Evolutionary conservation across 2,888 invertebrate species (phyloP).

Genomic region (Philereme vetulata): DNA sequence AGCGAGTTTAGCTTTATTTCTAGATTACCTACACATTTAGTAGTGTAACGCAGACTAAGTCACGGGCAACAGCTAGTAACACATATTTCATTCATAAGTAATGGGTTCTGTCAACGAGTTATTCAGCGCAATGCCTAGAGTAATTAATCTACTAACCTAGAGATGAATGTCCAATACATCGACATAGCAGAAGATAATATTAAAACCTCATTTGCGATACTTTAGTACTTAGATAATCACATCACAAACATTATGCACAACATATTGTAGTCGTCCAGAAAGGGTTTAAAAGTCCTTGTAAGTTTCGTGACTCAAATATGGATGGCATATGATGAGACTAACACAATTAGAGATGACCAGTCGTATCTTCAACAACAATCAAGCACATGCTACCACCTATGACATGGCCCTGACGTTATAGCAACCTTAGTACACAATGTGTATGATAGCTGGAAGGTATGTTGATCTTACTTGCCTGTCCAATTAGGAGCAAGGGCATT

Average conservation of each 20-base stretch:
- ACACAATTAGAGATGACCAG: neutral
- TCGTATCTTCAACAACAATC: conserved; percentile 9
- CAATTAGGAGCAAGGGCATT: conserved; percentile 48
- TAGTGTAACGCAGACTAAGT: too few relatives aligned
- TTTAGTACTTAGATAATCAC: too few relatives aligned
- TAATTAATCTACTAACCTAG: conserved; percentile 11
- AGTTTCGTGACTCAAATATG: conserved; percentile 1
- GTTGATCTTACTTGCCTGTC: conserved; percentile 20
- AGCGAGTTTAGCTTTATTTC: too few relatives aligned
- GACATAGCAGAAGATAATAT: too few relatives aligned
- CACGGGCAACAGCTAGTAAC: too few relatives aligned
- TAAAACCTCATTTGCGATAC: too few relatives aligned
- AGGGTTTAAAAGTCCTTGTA: neutral
- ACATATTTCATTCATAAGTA: conserved; percentile 1
- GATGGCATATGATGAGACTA: neutral
- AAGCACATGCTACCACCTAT: conserved; percentile 26
- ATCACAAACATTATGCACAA: too few relatives aligned
- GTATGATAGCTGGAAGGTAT: conserved; percentile 18
- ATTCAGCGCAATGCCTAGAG: conserved; percentile 8
- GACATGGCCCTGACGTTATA: conserved; percentile 41
- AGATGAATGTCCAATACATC: neutral
- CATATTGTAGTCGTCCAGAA: too few relatives aligned
- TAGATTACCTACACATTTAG: too few relatives aligned
- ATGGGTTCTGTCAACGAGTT: neutral
- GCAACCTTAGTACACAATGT: conserved; percentile 15